Evolutionary conservation across 2,888 invertebrate species (phyloP).

Genomic region (Lamproptera curius): DNA sequence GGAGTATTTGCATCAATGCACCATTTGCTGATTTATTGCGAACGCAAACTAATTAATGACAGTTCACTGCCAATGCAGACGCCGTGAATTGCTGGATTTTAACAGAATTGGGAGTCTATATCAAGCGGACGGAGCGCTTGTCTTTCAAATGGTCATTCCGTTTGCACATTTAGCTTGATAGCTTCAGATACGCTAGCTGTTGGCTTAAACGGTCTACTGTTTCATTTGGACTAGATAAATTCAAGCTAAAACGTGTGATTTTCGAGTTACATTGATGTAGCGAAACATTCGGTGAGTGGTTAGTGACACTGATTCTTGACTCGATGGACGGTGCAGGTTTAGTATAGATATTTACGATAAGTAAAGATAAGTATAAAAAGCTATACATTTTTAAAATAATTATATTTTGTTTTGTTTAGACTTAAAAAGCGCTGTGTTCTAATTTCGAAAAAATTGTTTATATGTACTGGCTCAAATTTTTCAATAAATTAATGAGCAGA

Average conservation of each 20-base stretch:
- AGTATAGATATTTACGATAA: too few species aligned
- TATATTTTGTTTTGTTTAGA: too few species aligned
- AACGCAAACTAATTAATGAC: conserved; percentile 22
- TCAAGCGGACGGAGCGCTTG: conserved; percentile 19
- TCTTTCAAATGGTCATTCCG: conserved; percentile 23
- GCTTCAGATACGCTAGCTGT: conserved; percentile 7
- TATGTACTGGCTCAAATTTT: too few species aligned
- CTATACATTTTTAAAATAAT: too few species aligned
- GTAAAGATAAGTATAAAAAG: too few species aligned
- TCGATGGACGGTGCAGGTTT: too few species aligned
- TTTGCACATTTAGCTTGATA: conserved; percentile 21
- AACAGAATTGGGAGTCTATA: conserved; percentile 21
- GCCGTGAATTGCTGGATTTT: conserved; percentile 21
- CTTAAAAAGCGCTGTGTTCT: too few species aligned
- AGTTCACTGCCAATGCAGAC: conserved; percentile 21
- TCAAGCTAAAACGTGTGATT: background rate
- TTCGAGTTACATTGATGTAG: too few species aligned
- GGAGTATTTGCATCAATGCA: conserved; percentile 13
- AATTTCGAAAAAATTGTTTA: too few species aligned
- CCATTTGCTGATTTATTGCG: conserved; percentile 18
- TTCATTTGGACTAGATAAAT: conserved; percentile 4
- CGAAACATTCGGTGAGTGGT: too few species aligned
- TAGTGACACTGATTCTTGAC: too few species aligned
- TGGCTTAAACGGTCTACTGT: conserved; percentile 14
- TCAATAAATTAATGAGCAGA: too few species aligned